A percentile compares a stretch with the other conserved stretches of the same genome.
phyloP scores from a whole-genome alignment of 2,797 vertebrate genomes.

The Pitangus sulphuratus region DNA sequence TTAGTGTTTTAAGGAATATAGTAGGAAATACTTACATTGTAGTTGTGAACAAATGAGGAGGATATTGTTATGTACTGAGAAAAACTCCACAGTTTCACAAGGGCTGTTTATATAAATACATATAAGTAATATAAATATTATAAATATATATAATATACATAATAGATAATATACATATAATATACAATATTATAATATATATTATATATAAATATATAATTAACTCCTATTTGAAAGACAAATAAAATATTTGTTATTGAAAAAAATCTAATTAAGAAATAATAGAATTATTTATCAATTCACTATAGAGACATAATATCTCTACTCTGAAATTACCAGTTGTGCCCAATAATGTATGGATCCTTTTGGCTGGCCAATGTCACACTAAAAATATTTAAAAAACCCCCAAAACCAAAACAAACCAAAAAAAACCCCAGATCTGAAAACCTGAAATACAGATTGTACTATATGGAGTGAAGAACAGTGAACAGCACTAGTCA shows the following conservation, averaged over 20 bases:
- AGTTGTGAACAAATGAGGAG: background rate
- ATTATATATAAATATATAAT: background rate
- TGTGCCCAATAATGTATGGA: background rate
- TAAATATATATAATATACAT: too few species aligned
- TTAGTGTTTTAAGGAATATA: background rate
- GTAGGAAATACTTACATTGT: rapidly evolving
- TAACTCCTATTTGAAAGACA: background rate
- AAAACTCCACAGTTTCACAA: background rate
- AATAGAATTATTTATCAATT: background rate
- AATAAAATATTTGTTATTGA: background rate
- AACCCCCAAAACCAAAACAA: background rate
- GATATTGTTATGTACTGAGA: background rate
- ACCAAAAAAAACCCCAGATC: background rate
- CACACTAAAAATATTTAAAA: background rate
- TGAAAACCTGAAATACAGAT: background rate
- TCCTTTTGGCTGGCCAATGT: background rate
- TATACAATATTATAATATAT: too few species aligned
- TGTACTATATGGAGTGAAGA: background rate
- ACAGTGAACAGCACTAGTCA: background rate
- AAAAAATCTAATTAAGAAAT: background rate
- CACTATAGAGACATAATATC: background rate
- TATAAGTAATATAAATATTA: too few species aligned
- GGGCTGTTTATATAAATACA: too few species aligned
- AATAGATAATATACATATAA: too few species aligned
- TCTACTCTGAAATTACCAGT: background rate